Conservation (phyloP, 2,113 vertebrate species). For the Ailuropoda melanoleuca region DNA sequence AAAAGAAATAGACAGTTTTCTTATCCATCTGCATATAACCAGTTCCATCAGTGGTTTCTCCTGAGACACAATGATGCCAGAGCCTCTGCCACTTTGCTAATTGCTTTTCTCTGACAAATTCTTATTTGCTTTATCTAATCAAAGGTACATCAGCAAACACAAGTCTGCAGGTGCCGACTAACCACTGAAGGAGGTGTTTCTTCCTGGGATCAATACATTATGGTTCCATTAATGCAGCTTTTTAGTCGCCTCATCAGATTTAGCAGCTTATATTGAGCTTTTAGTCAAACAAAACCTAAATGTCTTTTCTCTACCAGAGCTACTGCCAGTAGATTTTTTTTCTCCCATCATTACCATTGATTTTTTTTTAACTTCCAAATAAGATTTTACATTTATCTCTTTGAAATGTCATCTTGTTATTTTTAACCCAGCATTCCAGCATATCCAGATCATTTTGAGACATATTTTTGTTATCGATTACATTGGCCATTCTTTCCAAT, state of each 20-base stretch:
- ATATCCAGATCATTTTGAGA: neutral
- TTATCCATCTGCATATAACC: neutral
- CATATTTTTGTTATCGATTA: slow-evolving; percentile 1
- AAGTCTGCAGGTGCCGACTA: neutral
- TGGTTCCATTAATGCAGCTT: neutral
- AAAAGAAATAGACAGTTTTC: neutral
- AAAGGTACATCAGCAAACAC: neutral
- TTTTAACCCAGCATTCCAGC: slow-evolving; percentile 52
- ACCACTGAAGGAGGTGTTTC: neutral
- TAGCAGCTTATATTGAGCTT: slow-evolving; percentile 13
- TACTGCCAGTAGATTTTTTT: neutral
- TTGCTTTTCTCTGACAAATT: neutral
- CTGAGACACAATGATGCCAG: neutral
- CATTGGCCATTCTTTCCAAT: neutral
- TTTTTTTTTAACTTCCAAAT: slow-evolving; percentile 56
- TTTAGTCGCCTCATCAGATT: neutral
- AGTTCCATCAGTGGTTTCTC: neutral
- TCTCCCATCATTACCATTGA: slow-evolving; percentile 41
- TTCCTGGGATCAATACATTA: slow-evolving; percentile 24
- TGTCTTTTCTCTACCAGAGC: slow-evolving; percentile 43
- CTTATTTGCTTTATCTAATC: neutral
- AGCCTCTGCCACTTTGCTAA: neutral
- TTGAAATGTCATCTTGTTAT: slow-evolving; percentile 59
- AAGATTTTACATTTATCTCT: slow-evolving; percentile 59
- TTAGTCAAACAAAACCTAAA: slow-evolving; percentile 22